These are phyloP conservation scores for Leucozona laternaria DNA, from an alignment of 2,888 invertebrate genomes.

Conservation along the genomic window DNA sequence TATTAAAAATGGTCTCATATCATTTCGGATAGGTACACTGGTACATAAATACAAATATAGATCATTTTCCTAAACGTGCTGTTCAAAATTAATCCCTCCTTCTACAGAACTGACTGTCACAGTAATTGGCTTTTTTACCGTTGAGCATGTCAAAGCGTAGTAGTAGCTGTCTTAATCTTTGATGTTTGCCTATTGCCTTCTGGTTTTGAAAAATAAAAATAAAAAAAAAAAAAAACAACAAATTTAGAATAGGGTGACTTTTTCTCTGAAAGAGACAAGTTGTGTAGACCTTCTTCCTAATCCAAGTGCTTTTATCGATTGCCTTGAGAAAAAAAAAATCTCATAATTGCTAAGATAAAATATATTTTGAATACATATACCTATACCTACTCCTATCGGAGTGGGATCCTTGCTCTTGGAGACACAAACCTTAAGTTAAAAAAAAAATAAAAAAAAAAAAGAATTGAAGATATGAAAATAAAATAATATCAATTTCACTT, in stretches of 20 bases:
- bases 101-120: slow-evolving; percentile 20
- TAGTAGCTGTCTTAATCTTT: slow-evolving; percentile 16
- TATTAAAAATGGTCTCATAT: background rate
- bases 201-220: slow-evolving; percentile 5
- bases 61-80: background rate
- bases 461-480: slow-evolving; percentile 7
- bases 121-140: slow-evolving; percentile 25
- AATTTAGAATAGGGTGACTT: slow-evolving; percentile 13
- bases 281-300: slow-evolving; percentile 17
- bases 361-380: slow-evolving; percentile 10
- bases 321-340: background rate
- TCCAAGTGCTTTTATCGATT: slow-evolving; percentile 28
- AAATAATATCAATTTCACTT: slow-evolving; percentile 26
- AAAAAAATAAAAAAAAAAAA: no score
- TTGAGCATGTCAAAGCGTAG: slow-evolving; percentile 20
- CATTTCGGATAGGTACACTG: background rate
- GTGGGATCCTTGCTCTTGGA: background rate
- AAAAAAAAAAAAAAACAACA: background rate
- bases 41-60: background rate
- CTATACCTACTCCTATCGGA: background rate
- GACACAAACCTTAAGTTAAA: background rate
- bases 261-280: background rate
- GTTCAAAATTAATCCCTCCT: slow-evolving; percentile 17
- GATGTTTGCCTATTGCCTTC: slow-evolving; percentile 26
- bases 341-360: slow-evolving; percentile 24